Conservation (phyloP, 2,888 invertebrate genomes). For the Digitonthophagus gazella region DNA sequence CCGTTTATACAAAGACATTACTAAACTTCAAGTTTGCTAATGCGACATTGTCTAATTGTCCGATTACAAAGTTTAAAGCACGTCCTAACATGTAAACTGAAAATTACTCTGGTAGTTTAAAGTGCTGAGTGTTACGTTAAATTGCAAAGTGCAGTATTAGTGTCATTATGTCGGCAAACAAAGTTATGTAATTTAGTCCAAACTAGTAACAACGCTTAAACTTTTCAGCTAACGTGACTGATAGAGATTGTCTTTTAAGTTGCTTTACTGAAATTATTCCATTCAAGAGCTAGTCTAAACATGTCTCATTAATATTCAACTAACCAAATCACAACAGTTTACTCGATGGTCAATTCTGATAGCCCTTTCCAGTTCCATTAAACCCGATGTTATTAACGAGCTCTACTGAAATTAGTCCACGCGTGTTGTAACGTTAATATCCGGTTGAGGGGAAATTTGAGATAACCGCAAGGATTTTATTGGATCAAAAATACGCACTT, state of each 20-base stretch:
- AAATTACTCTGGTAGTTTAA: not conserved
- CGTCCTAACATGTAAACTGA: not conserved
- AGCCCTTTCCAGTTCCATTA: not conserved
- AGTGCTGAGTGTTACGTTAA: not conserved
- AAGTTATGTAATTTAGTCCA: not conserved
- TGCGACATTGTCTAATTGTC: no score
- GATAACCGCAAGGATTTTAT: not conserved
- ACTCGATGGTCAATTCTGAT: not conserved
- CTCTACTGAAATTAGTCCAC: not conserved
- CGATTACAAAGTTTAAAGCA: no score
- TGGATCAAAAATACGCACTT: not conserved
- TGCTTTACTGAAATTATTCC: not conserved
- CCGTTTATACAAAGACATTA: no score
- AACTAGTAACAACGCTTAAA: not conserved
- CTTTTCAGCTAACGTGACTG: not conserved
- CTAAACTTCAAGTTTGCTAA: no score
- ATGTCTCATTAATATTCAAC: not conserved
- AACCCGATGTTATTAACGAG: not conserved
- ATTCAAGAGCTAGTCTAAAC: no score
- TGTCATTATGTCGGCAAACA: not conserved
- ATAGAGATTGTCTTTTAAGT: no score
- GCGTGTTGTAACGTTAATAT: not conserved
- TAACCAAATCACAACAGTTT: not conserved
- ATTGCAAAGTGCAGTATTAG: not conserved
- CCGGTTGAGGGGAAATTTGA: not conserved